Evolutionary conservation across 2,888 invertebrate genomes (phyloP), one percentile per base, ranked within the genome.

Genomic region (Xestia sexstrigata): DNA sequence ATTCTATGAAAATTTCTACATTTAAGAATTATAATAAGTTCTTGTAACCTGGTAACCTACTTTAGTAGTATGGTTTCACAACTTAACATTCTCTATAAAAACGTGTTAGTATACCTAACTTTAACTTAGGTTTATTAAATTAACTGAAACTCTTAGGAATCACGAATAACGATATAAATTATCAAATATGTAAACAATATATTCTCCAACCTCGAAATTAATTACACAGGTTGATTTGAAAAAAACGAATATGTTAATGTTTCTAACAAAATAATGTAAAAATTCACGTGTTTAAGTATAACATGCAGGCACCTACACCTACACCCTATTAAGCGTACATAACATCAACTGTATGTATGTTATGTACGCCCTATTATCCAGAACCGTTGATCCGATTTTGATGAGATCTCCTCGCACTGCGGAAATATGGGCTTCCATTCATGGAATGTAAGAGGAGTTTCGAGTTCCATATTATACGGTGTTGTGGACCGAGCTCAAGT

Each of bases 351-450:
- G 70, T 79, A 77, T 70, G 68, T 52, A 70, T 65, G 70, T 58
- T 83, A 78, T 74, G 70, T 78, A 72, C 60, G 74, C 74, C 81
- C 72, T 87, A 80, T 88, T 89, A 88, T 88, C 60, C 79, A 66
- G 78, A 87, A 85, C 78, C 89, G 89, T 89, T 87, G 87, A 88
- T 88, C 87, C 89, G 89, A 87, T 89, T 88, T 88, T 88, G 88
- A 88, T 88, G 85, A 87, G 87, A 85, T 77, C 87, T 76, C 80
- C 87, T 76, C 81, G 75, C 78, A 74, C 82, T 79, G 80, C 85
- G 88, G 87, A 87, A 87, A 88, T 87, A 85, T 80, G 79, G 83
- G 72, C 68, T 69, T 49, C 87, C 74, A 85, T 88, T 87, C 87
- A 88, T 74, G 73, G 82, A 85, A 85, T 78, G 82, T 67, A 71